phyloP scores from a whole-genome alignment of 2,888 invertebrate genomes.

The Agelastica alni region DNA sequence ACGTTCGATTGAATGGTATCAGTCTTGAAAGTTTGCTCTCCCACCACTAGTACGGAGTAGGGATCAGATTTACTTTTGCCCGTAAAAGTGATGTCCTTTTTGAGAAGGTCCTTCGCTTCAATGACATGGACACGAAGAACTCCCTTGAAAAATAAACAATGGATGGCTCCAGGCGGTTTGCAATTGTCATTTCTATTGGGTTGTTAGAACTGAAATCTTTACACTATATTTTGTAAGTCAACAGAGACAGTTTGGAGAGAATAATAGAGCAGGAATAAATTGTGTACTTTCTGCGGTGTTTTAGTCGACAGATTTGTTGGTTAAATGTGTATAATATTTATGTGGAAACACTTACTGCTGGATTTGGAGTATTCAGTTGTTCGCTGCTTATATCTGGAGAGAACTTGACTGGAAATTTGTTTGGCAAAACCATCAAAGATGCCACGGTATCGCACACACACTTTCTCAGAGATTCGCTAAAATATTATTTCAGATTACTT shows the following conservation, averaged over 20 bases:
- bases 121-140: constrained; percentile 91
- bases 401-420: constrained; percentile 87
- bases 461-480: constrained; percentile 81
- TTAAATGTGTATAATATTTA: too few relatives aligned
- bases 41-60: constrained; percentile 87
- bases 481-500: too few relatives aligned
- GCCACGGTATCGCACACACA: constrained; percentile 90
- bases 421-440: constrained; percentile 91
- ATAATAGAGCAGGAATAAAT: too few relatives aligned
- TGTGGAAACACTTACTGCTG: constrained; percentile 34
- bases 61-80: constrained; percentile 97
- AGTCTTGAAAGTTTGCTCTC: constrained; percentile 90
- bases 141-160: constrained; percentile 71
- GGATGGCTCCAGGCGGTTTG: too few relatives aligned
- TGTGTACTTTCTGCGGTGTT: too few relatives aligned
- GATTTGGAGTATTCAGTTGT: constrained; percentile 35
- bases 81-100: constrained; percentile 89
- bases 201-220: too few relatives aligned
- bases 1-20: constrained; percentile 89
- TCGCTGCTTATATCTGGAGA: constrained; percentile 81
- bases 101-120: constrained; percentile 93
- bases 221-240: too few relatives aligned
- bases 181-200: neutral
- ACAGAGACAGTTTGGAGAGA: too few relatives aligned
- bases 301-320: too few relatives aligned